phyloP scores from a whole-genome alignment of 2,797 vertebrate genomes.

The Aldrovandia affinis region DNA sequence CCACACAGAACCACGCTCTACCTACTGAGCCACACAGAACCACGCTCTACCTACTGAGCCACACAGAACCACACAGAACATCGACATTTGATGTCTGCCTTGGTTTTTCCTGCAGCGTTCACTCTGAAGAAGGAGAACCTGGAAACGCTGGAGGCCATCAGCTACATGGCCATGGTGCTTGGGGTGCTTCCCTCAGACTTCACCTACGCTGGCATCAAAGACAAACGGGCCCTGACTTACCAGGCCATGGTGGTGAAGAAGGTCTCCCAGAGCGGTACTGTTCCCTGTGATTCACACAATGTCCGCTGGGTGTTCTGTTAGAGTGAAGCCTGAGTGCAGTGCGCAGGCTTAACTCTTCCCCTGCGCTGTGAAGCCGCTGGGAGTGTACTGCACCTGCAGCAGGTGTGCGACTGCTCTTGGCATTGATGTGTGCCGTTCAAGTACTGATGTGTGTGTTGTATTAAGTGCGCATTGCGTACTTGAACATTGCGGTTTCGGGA shows the following conservation, averaged over 20 bases:
- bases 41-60: too few species aligned
- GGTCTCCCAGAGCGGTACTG: constrained; percentile 85
- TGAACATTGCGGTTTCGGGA: too few species aligned
- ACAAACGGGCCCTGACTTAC: constrained; percentile 90
- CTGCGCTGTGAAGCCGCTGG: too few species aligned
- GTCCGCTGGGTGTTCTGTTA: neutral
- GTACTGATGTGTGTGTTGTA: too few species aligned
- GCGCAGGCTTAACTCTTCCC: too few species aligned
- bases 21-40: too few species aligned
- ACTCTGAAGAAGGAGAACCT: constrained; percentile 91
- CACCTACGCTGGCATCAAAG: constrained; percentile 94
- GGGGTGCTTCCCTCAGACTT: constrained; percentile 91
- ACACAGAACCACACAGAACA: too few species aligned
- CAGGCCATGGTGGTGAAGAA: constrained; percentile 95
- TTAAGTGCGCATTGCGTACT: too few species aligned
- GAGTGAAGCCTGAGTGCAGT: neutral
- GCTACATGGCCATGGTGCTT: constrained; percentile 85
- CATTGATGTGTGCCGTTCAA: too few species aligned
- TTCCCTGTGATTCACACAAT: neutral
- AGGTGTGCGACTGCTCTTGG: too few species aligned
- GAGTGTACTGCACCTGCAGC: too few species aligned
- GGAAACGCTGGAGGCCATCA: constrained; percentile 92
- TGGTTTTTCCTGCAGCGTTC: constrained; percentile 77
- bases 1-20: too few species aligned
- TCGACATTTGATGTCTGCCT: neutral